phyloP scores from a whole-genome alignment of 2,797 vertebrate species.

The Typhlichthys eigenmanni region DNA sequence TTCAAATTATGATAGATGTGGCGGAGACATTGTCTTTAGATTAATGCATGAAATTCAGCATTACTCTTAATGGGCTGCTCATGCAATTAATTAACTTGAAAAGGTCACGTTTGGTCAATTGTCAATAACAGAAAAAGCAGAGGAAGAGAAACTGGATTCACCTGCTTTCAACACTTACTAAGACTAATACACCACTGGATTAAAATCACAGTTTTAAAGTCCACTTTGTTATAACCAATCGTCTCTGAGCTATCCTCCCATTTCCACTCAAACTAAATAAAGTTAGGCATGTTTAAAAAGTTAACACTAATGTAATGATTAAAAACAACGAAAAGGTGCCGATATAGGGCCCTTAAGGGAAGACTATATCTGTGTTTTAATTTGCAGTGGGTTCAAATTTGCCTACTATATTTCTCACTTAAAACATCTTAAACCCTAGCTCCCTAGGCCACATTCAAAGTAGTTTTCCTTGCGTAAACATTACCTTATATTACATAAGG shows the following conservation, averaged over 20 bases:
- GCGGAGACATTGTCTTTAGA: conserved; percentile 51
- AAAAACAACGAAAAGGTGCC: too few species aligned
- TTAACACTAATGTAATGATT: conserved; percentile 17
- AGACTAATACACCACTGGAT: background rate
- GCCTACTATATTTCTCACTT: too few species aligned
- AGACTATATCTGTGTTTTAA: too few species aligned
- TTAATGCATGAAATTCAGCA: conserved; percentile 60
- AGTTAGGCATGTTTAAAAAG: conserved; percentile 12
- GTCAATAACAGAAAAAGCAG: conserved; percentile 39
- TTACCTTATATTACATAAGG: too few species aligned
- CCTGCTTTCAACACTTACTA: conserved; percentile 3
- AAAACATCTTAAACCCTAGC: too few species aligned
- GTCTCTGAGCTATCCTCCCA: background rate
- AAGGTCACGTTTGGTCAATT: conserved; percentile 62
- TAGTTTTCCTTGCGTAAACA: too few species aligned
- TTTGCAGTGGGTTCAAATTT: too few species aligned
- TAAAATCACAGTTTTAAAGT: background rate
- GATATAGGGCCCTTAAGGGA: too few species aligned
- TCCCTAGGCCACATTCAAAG: too few species aligned
- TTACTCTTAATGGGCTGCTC: conserved; percentile 60
- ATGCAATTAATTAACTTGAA: conserved; percentile 67
- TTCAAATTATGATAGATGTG: conserved; percentile 69
- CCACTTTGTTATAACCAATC: too few species aligned
- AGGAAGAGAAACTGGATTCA: conserved; percentile 5
- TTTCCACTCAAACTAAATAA: conserved; percentile 2